Percentiles rank a stretch among this genome's conserved stretches.
Conservation (phyloP, 2,113 vertebrate genomes). For the Epinephelus cyanopodus region DNA sequence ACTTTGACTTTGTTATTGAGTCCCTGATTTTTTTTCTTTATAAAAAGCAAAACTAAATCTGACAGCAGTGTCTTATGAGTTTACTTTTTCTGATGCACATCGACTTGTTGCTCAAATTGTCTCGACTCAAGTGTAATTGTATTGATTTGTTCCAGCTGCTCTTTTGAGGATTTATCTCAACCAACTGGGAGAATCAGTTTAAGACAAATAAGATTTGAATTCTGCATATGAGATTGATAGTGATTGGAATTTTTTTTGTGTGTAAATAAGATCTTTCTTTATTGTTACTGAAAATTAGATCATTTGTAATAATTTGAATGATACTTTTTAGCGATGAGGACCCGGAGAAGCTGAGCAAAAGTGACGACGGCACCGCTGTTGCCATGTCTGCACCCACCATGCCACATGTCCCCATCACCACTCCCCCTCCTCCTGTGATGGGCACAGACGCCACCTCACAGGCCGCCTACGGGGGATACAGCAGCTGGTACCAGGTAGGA, state of each 20-base stretch:
- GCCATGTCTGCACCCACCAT: conserved; percentile 38
- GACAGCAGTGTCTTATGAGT: background rate
- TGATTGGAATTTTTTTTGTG: background rate
- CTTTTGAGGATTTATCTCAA: background rate
- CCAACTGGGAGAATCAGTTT: background rate
- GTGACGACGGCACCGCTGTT: conserved; percentile 72
- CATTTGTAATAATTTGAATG: background rate
- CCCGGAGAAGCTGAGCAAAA: conserved; percentile 81
- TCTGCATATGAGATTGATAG: background rate
- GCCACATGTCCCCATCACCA: conserved; percentile 77
- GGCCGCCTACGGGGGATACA: conserved; percentile 78
- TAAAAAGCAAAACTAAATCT: background rate
- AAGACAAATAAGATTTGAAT: background rate
- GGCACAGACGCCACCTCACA: conserved; percentile 74
- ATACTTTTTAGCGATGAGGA: conserved; percentile 78
- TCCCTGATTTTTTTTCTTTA: background rate
- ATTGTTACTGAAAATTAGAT: background rate
- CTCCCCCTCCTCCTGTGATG: conserved; percentile 79
- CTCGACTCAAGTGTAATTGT: background rate
- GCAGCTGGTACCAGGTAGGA: conserved; percentile 87
- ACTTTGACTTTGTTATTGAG: background rate
- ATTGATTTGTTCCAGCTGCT: background rate
- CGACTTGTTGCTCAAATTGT: background rate
- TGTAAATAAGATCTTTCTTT: background rate
- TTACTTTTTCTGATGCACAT: background rate